Evolutionary conservation across 2,888 invertebrate species (phyloP).

Genomic region (Timema cristinae): DNA sequence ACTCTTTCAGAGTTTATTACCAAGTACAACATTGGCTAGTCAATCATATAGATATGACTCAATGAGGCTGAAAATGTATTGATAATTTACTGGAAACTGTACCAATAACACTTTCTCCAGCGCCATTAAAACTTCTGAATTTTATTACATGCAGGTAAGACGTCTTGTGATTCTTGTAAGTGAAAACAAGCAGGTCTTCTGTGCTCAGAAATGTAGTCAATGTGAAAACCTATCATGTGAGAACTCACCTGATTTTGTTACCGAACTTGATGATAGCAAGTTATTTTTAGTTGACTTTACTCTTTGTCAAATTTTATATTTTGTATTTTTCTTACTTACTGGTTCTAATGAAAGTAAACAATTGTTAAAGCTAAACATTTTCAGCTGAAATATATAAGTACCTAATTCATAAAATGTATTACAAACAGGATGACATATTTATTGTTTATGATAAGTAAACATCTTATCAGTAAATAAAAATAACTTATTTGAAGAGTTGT

Average conservation of each 20-base stretch:
- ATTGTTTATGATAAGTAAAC: no score
- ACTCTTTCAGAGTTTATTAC: conserved; percentile 3
- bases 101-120: background rate
- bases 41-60: background rate
- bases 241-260: background rate
- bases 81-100: background rate
- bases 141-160: background rate
- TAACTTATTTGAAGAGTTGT: no score
- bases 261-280: background rate
- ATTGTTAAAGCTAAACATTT: no score
- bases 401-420: no score
- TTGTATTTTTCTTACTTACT: no score
- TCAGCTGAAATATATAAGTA: no score
- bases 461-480: no score
- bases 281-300: no score
- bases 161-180: background rate
- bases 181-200: background rate
- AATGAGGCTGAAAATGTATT: background rate
- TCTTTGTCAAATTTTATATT: no score
- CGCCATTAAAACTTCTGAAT: background rate
- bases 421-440: no score
- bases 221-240: background rate
- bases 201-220: background rate
- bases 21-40: background rate
- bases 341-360: no score